Conservation (phyloP, 2,888 invertebrate species). For the Steinernema scapterisci region DNA sequence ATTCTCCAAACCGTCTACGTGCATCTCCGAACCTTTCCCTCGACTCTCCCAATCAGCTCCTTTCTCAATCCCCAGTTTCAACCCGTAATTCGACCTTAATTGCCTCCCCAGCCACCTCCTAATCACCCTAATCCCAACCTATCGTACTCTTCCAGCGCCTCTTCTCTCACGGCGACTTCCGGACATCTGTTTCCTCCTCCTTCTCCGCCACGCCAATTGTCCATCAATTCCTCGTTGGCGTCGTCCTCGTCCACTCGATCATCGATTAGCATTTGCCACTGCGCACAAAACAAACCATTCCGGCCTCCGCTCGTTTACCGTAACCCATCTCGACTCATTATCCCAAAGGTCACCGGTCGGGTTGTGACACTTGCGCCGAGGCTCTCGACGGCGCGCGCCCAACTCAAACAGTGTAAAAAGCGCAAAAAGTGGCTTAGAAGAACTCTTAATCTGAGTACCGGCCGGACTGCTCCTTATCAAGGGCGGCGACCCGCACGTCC, state of each 20-base stretch:
- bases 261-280: slow-evolving; percentile 25
- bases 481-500: too few species aligned
- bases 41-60: not conserved
- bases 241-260: slow-evolving; percentile 19
- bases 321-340: slow-evolving; percentile 11
- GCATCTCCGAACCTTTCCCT: not conserved
- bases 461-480: too few species aligned
- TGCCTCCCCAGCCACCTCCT: too few species aligned
- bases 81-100: too few species aligned
- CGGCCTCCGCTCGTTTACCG: slow-evolving; percentile 14
- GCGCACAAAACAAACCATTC: slow-evolving; percentile 27
- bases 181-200: slow-evolving; percentile 22
- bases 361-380: not conserved
- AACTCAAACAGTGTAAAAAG: slow-evolving; percentile 6
- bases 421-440: slow-evolving; percentile 12
- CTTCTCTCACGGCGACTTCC: not conserved
- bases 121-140: not conserved
- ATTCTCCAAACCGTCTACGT: too few species aligned
- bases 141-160: slow-evolving; percentile 5
- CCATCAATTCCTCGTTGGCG: not conserved
- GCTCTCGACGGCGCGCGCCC: not conserved
- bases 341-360: not conserved
- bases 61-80: not conserved
- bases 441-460: too few species aligned
- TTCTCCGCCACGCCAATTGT: slow-evolving; percentile 9